Conservation (phyloP, 2,888 invertebrate genomes). For the Polymixis flavicincta region DNA sequence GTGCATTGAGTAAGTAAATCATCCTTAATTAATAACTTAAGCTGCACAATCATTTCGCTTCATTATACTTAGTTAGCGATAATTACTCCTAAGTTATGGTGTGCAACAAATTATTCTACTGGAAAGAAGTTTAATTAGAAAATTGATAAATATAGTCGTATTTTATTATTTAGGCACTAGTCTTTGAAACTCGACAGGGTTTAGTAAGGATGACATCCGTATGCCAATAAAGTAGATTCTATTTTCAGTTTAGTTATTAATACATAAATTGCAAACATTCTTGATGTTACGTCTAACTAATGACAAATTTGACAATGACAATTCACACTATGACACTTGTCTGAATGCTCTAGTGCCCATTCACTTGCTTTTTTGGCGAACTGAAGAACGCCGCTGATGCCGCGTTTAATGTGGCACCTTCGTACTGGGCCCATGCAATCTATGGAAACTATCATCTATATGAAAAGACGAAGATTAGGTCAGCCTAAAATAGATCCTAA, state of each 20-base stretch:
- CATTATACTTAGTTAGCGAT: constrained; percentile 47
- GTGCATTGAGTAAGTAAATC: constrained; percentile 60
- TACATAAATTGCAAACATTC: neutral
- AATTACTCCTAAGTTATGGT: constrained; percentile 44
- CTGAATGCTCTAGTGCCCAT: neutral
- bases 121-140: neutral
- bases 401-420: no score
- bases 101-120: constrained; percentile 3
- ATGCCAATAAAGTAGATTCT: neutral
- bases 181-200: neutral
- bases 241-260: neutral
- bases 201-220: neutral
- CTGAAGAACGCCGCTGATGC: no score
- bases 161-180: neutral
- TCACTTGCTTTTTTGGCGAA: no score
- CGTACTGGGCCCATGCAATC: no score
- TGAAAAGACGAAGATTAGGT: no score
- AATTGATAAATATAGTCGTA: neutral
- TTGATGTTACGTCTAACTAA: neutral
- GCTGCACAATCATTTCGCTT: constrained; percentile 60
- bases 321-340: neutral
- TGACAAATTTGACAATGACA: neutral
- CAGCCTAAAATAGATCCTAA: no score
- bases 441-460: no score
- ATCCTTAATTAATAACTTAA: constrained; percentile 61